phyloP scores from a whole-genome alignment of 2,888 invertebrate species.

The Erannis defoliaria region DNA sequence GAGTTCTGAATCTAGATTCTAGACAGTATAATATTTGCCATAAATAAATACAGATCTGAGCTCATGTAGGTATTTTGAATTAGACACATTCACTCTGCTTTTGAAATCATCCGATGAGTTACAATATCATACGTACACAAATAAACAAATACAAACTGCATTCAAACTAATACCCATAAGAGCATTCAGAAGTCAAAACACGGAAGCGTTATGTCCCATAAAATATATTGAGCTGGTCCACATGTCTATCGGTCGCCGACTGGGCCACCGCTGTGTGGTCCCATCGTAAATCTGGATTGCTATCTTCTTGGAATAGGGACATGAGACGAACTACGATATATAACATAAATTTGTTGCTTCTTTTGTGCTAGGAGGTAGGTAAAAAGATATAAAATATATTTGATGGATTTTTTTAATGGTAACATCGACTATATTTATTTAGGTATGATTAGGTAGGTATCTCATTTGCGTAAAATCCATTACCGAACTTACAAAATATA shows the following conservation, averaged over 20 bases:
- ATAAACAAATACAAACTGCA: conserved; percentile 20
- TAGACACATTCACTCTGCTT: neutral
- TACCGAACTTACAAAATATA: neutral
- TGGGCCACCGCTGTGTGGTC: conserved; percentile 29
- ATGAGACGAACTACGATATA: conserved; percentile 13
- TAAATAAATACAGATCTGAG: neutral
- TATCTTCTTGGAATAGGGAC: conserved; percentile 33
- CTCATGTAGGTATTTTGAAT: neutral
- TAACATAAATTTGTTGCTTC: neutral
- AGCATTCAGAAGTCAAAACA: conserved; percentile 36
- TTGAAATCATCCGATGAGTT: neutral
- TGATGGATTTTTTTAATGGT: too few relatives aligned
- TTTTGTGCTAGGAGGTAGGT: neutral
- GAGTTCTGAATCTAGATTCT: neutral
- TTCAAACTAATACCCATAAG: conserved; percentile 21
- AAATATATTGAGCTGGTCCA: conserved; percentile 35
- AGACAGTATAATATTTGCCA: neutral
- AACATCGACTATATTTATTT: too few relatives aligned
- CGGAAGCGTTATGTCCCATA: conserved; percentile 36
- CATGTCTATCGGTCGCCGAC: conserved; percentile 28
- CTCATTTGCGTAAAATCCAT: neutral
- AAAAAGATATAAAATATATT: neutral
- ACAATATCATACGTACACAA: conserved; percentile 15
- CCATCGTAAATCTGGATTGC: conserved; percentile 36
- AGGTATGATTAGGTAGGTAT: too few relatives aligned